Evolutionary conservation across 2,888 invertebrate genomes (phyloP).

Genomic region (Agonum fuliginosum): DNA sequence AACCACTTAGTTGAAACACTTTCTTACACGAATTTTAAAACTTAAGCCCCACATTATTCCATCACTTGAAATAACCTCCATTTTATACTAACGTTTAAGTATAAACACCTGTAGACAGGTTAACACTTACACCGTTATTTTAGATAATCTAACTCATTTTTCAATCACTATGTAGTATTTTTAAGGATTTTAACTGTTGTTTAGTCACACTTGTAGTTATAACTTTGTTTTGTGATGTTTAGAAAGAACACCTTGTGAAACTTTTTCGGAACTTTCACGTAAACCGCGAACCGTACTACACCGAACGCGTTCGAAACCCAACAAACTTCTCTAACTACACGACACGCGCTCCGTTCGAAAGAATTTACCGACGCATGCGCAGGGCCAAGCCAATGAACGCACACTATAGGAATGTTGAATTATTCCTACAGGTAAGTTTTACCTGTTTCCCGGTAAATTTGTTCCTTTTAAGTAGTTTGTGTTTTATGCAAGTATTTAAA

Average conservation of each 20-base stretch:
- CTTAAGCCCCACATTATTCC: constrained; percentile 20
- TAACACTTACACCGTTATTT: constrained; percentile 62
- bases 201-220: not conserved
- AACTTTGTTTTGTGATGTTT: not conserved
- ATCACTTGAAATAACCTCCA: constrained; percentile 61
- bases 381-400: not conserved
- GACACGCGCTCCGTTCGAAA: constrained; percentile 45
- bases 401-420: constrained; percentile 20
- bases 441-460: not conserved
- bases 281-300: not conserved
- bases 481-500: too few relatives aligned
- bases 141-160: constrained; percentile 21
- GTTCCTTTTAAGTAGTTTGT: too few relatives aligned
- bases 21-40: constrained; percentile 29
- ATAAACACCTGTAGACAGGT: constrained; percentile 64
- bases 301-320: constrained; percentile 22
- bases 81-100: constrained; percentile 62
- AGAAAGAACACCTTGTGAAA: not conserved
- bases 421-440: constrained; percentile 37
- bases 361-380: constrained; percentile 45
- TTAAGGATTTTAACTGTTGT: not conserved
- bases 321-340: constrained; percentile 42
- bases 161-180: constrained; percentile 21
- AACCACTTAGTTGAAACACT: constrained; percentile 45
- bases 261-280: constrained; percentile 15